phyloP scores from a whole-genome alignment of 2,113 vertebrate genomes.

The Corythornis vintsioides region DNA sequence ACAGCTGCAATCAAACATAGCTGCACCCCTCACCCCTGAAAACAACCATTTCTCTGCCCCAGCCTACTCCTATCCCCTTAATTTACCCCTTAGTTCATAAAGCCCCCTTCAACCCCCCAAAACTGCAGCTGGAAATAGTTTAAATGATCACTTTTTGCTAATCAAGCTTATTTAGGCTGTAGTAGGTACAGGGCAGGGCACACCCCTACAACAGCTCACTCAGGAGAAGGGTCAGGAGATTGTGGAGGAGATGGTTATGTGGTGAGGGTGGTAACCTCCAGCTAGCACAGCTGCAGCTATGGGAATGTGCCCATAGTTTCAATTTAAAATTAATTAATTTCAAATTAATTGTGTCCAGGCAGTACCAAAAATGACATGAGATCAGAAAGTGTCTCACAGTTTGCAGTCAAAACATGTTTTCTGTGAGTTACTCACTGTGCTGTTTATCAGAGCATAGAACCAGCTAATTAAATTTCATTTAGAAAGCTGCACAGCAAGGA shows the following conservation, averaged over 20 bases:
- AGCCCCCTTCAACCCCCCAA: not conserved
- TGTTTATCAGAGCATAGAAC: constrained; percentile 17
- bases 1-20: not conserved
- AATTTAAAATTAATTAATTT: not conserved
- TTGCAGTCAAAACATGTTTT: constrained; percentile 53
- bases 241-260: not conserved
- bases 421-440: not conserved
- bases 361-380: constrained; percentile 19
- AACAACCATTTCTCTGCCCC: not conserved
- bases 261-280: not conserved
- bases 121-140: not conserved
- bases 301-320: not conserved
- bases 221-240: not conserved
- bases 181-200: not conserved
- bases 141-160: not conserved
- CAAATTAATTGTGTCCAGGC: not conserved
- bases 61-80: not conserved
- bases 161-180: not conserved
- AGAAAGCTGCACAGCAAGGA: constrained; percentile 22
- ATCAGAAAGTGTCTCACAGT: constrained; percentile 33
- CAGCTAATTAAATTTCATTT: constrained; percentile 26
- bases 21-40: not conserved
- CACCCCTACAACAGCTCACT: not conserved
- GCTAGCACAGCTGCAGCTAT: constrained; percentile 30
- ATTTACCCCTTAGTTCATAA: not conserved